Base-by-base conservation (phyloP, 1,140 invertebrate genomes). In the Coenobita brevimanus region DNA sequence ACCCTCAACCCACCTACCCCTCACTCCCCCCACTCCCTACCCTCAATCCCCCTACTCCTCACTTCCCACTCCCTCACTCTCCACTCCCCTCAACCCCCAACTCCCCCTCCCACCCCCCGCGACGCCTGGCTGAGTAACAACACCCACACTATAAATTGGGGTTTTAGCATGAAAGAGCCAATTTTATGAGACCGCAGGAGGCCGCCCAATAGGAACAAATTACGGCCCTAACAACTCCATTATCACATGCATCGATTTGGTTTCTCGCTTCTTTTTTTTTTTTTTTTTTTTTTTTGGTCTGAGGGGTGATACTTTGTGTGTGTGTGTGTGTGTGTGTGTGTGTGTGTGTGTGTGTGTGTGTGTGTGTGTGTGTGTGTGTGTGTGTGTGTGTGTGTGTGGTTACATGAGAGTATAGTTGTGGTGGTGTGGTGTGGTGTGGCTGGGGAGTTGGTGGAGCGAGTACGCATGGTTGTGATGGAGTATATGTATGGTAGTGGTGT, bases 81-180 rank as follows among this genome's bases (percentile, higher is more conserved):
- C 2, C 36, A 24, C 36, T 33, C 1, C 62, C 62, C 36, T 10
- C 36, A 24, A 30, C 62, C 10, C n/a, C 62, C 36, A 21, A 67
- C 10, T 67, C 62, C n/a, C 62, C 62, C 36, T 67, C n/a, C n/a
- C n/a, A n/a, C n/a, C n/a, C n/a, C n/a, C n/a, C n/a, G n/a, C n/a
- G n/a, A n/a, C 62, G 27, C 62, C 62, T 13, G 24, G 10, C 62
- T 24, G 6, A 67, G 36, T 10, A 67, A 67, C 13, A 24, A 67
- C 21, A 54, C 60, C 6, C 60, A 8, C n/a, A 41, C 54, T 41
- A 64, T 62, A 81, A 64, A 64, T 64, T 64, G 36, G 27, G 38
- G 60, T 81, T 81, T 81, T 81, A 81, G 79, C 57, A 81, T 81
- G 79, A 64, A 81, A 81, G 60, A 64, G 54, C 27, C 79, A 81